Evolutionary conservation across 2,888 invertebrate genomes (phyloP).

Genomic region (Lordiphosa andalusiaca): DNA sequence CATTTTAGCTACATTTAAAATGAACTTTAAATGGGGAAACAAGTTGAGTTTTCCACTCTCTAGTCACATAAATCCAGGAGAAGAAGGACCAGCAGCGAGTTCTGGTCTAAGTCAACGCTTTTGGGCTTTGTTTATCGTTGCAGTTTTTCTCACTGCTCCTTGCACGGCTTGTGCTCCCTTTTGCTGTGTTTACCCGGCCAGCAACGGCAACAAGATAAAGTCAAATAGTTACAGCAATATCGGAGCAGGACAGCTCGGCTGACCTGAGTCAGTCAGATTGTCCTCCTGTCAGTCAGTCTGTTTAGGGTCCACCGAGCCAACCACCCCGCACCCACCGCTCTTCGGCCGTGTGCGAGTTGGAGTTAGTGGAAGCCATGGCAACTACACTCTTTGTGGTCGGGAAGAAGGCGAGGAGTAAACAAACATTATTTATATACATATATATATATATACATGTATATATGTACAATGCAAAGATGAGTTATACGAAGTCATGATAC

Average conservation of each 20-base stretch:
- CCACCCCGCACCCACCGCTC: no score
- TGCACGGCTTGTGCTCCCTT: conserved; percentile 1
- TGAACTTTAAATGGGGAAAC: conserved; percentile 34
- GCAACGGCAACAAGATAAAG: conserved; percentile 58
- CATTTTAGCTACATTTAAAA: conserved; percentile 63
- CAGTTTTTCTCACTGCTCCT: conserved; percentile 9
- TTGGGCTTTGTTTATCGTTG: conserved; percentile 37
- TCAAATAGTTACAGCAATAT: conserved; percentile 67
- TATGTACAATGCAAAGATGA: conserved; percentile 21
- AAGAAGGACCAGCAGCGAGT: not conserved
- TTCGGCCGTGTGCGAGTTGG: not conserved
- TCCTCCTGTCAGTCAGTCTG: conserved; percentile 9
- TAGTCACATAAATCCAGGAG: conserved; percentile 25
- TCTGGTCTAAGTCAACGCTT: conserved; percentile 25
- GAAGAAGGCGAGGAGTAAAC: conserved; percentile 4
- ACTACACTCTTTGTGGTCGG: conserved; percentile 19
- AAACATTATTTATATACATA: no score
- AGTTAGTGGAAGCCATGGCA: not conserved
- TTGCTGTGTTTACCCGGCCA: conserved; percentile 41
- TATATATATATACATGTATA: no score
- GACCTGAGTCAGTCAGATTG: conserved; percentile 31
- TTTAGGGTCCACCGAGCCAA: not conserved
- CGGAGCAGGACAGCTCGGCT: conserved; percentile 53
- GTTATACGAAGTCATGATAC: no score
- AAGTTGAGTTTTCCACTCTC: conserved; percentile 26